These are phyloP conservation scores for Rhagonycha fulva DNA, from an alignment of 2,888 invertebrate species.

Conservation along the genomic window DNA sequence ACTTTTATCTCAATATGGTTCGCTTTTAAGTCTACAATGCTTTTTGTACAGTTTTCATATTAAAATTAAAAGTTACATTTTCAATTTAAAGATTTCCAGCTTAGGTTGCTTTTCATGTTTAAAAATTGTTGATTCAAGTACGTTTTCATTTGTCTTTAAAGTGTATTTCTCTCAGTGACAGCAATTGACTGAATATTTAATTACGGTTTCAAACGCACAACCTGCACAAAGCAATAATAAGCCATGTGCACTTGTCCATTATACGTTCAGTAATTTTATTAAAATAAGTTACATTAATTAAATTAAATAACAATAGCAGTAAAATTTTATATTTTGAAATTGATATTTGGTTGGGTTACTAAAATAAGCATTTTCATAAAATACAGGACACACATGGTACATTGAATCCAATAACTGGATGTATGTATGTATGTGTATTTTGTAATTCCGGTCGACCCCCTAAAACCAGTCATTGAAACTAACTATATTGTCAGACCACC, in stretches of 20 bases:
- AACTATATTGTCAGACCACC: conserved; percentile 51
- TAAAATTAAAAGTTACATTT: too few species aligned
- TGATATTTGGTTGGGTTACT: neutral
- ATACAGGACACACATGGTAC: conserved; percentile 43
- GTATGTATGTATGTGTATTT: conserved; percentile 32
- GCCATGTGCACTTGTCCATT: neutral
- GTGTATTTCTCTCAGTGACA: too few species aligned
- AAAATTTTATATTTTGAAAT: neutral
- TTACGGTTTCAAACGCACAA: neutral
- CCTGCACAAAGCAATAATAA: neutral
- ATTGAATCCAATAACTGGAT: conserved; percentile 46
- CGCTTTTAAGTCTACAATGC: too few species aligned
- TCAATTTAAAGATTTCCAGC: too few species aligned
- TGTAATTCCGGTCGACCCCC: conserved; percentile 44
- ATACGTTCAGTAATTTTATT: neutral
- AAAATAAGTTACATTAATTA: neutral
- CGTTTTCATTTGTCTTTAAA: too few species aligned
- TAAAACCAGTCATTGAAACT: conserved; percentile 47
- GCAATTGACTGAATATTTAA: neutral
- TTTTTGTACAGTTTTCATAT: too few species aligned
- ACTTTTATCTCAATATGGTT: too few species aligned
- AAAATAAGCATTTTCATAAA: conserved; percentile 10
- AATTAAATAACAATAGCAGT: neutral
- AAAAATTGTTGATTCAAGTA: too few species aligned
- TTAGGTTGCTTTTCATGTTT: too few species aligned